Evolutionary conservation across 1,140 invertebrate genomes (phyloP).

Genomic region (Bombus terrestris): DNA sequence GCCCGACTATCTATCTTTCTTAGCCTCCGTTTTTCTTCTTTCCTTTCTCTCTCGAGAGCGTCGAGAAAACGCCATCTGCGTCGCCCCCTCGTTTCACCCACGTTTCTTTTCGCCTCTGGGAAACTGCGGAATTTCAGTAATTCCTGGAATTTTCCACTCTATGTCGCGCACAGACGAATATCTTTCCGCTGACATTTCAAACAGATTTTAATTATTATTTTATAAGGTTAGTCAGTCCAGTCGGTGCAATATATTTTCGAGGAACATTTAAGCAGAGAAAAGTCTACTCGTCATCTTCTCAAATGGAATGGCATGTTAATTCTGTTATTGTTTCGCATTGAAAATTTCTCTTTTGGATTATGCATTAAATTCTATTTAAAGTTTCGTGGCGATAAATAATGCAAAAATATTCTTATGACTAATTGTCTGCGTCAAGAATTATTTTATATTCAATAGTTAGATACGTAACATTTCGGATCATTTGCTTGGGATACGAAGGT

Average conservation of each 20-base stretch:
- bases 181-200: too few species aligned
- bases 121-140: background rate
- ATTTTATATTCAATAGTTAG: too few species aligned
- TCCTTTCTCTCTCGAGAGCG: conserved; percentile 7
- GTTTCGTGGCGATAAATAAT: too few species aligned
- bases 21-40: background rate
- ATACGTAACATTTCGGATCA: too few species aligned
- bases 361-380: too few species aligned
- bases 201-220: background rate
- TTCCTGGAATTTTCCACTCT: background rate
- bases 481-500: too few species aligned
- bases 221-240: background rate
- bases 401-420: too few species aligned
- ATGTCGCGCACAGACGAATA: background rate
- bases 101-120: background rate
- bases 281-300: background rate
- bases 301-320: background rate
- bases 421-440: too few species aligned
- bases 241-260: background rate
- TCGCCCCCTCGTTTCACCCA: conserved; percentile 25
- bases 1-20: conserved; percentile 24
- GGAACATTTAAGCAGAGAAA: background rate
- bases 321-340: background rate
- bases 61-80: conserved; percentile 13
- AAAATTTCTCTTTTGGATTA: background rate